A percentile compares a stretch with the other conserved stretches of the same genome.
Conservation (phyloP, 2,888 invertebrate genomes). For the Lepetodrilus schrolli region DNA sequence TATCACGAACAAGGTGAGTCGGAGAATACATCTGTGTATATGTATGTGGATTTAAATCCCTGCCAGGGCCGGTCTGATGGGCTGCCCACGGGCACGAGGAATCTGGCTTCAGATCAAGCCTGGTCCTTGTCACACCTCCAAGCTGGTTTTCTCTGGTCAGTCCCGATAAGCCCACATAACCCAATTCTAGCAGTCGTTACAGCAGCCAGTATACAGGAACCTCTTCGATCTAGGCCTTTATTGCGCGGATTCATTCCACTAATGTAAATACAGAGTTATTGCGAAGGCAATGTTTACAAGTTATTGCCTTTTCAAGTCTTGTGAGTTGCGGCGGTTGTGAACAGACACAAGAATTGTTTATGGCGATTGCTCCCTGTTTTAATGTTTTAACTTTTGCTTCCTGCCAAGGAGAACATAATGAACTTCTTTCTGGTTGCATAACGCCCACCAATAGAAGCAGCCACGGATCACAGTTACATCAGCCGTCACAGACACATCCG, state of each 20-base stretch:
- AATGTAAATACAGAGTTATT: not conserved
- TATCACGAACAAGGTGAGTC: slow-evolving; percentile 3
- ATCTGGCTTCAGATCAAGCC: not conserved
- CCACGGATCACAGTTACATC: too few relatives aligned
- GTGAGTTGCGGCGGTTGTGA: not conserved
- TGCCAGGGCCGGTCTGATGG: not conserved
- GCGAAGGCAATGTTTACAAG: not conserved
- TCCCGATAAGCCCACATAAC: not conserved
- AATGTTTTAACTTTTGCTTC: too few relatives aligned
- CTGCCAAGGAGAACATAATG: too few relatives aligned
- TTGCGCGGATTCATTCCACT: not conserved
- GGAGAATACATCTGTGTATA: not conserved
- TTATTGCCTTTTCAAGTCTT: not conserved
- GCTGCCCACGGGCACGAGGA: too few relatives aligned
- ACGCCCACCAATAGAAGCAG: too few relatives aligned
- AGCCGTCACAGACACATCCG: too few relatives aligned
- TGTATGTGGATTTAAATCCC: not conserved
- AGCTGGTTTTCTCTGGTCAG: not conserved
- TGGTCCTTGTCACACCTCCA: not conserved
- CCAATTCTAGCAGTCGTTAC: not conserved
- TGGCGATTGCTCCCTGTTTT: not conserved
- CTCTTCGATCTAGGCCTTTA: not conserved
- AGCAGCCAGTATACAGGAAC: not conserved
- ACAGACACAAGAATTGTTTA: not conserved
- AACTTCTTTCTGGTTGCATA: too few relatives aligned